A percentile compares a stretch with the other conserved stretches of the same genome.
phyloP scores from a whole-genome alignment of 2,888 invertebrate species.

The Bombylius major region DNA sequence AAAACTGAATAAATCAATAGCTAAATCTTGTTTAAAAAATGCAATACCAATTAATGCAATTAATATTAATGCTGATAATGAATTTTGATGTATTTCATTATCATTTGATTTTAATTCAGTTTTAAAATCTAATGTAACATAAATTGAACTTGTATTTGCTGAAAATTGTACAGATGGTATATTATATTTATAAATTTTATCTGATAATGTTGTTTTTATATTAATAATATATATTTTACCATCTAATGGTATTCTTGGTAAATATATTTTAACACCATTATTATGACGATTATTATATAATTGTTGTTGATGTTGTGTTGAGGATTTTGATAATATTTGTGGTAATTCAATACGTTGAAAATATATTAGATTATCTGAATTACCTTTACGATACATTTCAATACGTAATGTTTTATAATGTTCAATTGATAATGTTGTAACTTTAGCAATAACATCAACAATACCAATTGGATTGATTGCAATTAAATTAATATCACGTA shows the following conservation, averaged over 20 bases:
- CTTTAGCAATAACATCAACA: constrained; percentile 63
- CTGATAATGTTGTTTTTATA: constrained; percentile 62
- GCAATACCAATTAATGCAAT: constrained; percentile 46
- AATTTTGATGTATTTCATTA: constrained; percentile 66
- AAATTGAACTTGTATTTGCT: constrained; percentile 66
- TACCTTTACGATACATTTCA: constrained; percentile 53
- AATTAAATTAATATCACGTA: constrained; percentile 56
- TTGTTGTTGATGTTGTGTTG: too few relatives aligned
- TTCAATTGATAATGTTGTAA: constrained; percentile 54
- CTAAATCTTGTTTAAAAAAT: constrained; percentile 49
- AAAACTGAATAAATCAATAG: constrained; percentile 40
- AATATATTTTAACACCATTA: constrained; percentile 47
- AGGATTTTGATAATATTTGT: constrained; percentile 19
- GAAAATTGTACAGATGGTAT: constrained; percentile 56
- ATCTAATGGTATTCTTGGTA: constrained; percentile 73
- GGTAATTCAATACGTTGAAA: constrained; percentile 29
- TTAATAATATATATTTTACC: constrained; percentile 67
- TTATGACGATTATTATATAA: constrained; percentile 28
- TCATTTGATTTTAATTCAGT: constrained; percentile 54
- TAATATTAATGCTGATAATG: constrained; percentile 53
- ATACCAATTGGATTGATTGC: constrained; percentile 60
- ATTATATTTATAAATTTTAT: constrained; percentile 51
- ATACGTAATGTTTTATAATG: constrained; percentile 58
- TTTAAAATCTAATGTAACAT: constrained; percentile 40
- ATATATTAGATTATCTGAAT: constrained; percentile 56